Conservation (phyloP, 1,140 invertebrate species). For the Matsumurasca onukii region DNA sequence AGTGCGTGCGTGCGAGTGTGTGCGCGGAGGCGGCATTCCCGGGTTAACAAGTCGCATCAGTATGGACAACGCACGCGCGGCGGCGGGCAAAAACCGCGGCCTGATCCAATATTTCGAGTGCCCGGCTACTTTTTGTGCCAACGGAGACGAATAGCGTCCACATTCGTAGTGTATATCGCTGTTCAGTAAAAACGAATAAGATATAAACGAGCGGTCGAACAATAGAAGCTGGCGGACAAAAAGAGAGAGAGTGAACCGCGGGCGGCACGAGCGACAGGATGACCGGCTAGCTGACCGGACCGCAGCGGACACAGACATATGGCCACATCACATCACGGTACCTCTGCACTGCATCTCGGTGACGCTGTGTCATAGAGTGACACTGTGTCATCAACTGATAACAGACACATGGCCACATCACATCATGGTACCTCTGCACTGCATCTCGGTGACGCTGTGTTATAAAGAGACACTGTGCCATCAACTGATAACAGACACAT, state of each 20-base stretch:
- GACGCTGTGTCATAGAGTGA: no score
- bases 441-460: no score
- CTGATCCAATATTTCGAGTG: constrained; percentile 25
- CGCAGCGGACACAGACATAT: background rate
- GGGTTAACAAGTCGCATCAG: background rate
- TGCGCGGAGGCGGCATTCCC: background rate
- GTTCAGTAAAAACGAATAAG: constrained; percentile 21
- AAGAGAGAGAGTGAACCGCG: background rate
- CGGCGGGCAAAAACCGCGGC: constrained; percentile 4
- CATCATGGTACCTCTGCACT: no score
- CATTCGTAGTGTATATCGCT: no score
- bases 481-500: no score
- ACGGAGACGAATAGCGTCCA: constrained; percentile 8
- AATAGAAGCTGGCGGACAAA: constrained; percentile 10
- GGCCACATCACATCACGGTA: no score
- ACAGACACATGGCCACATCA: no score
- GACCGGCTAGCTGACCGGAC: no score
- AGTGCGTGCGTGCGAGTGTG: background rate
- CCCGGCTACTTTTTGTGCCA: background rate
- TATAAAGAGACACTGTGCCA: no score
- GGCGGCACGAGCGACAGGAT: constrained; percentile 10
- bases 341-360: no score
- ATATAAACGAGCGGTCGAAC: constrained; percentile 17
- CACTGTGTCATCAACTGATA: no score
- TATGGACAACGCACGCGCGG: background rate